These are phyloP conservation scores for Heliconius erato DNA, from an alignment of 2,888 invertebrate genomes.

Conservation along the genomic window DNA sequence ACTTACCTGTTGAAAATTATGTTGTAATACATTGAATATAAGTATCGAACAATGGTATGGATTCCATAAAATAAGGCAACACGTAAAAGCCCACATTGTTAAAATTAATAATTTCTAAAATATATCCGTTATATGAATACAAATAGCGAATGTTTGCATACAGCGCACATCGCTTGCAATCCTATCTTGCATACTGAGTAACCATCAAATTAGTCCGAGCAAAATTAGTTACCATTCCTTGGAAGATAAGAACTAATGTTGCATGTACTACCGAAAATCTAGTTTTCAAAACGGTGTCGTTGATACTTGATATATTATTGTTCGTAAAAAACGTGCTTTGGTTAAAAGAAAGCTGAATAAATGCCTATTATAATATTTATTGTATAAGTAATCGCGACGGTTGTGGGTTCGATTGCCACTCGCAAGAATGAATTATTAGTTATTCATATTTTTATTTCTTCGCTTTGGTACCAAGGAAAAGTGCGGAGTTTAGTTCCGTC, in stretches of 20 bases:
- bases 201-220: constrained; percentile 44
- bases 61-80: background rate
- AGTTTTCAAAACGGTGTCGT: constrained; percentile 24
- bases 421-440: too few relatives aligned
- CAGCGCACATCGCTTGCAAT: constrained; percentile 51
- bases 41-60: background rate
- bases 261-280: constrained; percentile 37
- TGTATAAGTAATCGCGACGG: background rate
- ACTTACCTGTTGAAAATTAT: background rate
- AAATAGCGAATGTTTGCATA: constrained; percentile 53
- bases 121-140: constrained; percentile 45
- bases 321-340: constrained; percentile 39
- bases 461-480: too few relatives aligned
- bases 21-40: background rate
- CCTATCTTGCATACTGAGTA: constrained; percentile 56
- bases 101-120: constrained; percentile 37
- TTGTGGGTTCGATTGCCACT: background rate
- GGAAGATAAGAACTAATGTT: constrained; percentile 40
- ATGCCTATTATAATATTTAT: background rate
- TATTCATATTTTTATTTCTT: too few relatives aligned
- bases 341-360: constrained; percentile 15
- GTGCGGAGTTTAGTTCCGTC: too few relatives aligned
- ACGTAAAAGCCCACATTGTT: constrained; percentile 20
- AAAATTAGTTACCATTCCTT: constrained; percentile 30
- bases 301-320: constrained; percentile 41